Evolutionary conservation across 2,888 invertebrate genomes (phyloP).

Genomic region (Polia nebulosa): DNA sequence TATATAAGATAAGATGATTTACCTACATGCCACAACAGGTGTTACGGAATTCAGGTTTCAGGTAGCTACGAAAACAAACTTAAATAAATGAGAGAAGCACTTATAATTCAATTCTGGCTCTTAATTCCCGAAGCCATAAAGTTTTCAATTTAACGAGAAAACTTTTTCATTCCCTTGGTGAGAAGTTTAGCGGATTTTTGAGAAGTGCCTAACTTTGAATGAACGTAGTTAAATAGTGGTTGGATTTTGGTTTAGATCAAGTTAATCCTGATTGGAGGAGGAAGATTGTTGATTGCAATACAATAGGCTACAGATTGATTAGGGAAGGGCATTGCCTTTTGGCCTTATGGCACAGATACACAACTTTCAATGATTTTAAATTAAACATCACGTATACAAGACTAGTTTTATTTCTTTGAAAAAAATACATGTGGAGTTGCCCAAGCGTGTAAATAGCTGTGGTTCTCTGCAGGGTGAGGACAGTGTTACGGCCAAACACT

Average conservation of each 20-base stretch:
- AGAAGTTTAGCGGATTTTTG: conserved; percentile 41
- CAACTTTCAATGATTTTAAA: too few species aligned
- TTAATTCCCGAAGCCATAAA: conserved; percentile 53
- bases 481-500: too few species aligned
- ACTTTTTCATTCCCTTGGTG: conserved; percentile 49
- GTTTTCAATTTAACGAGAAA: conserved; percentile 67
- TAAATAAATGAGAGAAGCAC: conserved; percentile 29
- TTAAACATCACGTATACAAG: too few species aligned
- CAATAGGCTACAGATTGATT: conserved; percentile 7
- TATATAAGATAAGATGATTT: too few species aligned
- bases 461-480: too few species aligned
- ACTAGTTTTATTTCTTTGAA: too few species aligned
- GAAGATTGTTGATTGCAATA: not conserved
- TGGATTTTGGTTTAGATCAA: conserved; percentile 16
- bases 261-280: conserved; percentile 7
- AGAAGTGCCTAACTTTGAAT: conserved; percentile 41
- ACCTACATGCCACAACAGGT: not conserved
- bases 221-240: conserved; percentile 16
- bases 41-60: too few species aligned
- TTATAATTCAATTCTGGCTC: conserved; percentile 60
- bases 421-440: too few species aligned
- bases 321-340: not conserved
- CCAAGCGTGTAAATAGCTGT: too few species aligned
- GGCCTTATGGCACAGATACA: too few species aligned
- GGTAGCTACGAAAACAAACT: too few species aligned